Base-by-base conservation (phyloP, 2,113 vertebrate genomes). In the Erythrolamprus reginae region DNA sequence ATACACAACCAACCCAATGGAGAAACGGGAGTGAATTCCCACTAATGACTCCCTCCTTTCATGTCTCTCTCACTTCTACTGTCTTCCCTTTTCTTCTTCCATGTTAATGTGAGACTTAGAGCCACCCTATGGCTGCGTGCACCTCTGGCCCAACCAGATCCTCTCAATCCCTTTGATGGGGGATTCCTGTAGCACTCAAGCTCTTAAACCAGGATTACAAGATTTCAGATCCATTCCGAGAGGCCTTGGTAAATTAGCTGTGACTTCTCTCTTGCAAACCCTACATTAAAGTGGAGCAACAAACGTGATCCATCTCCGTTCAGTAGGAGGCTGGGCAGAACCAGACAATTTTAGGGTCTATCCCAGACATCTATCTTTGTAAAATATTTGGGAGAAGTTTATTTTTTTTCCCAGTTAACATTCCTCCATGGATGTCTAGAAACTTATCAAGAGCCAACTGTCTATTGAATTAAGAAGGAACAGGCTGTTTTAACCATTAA, bases 351-450 rank as follows among this genome's bases (percentile, higher is more conserved):
- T 87, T 91, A 56, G n/a, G 19, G n/a, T 0, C n/a, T 85, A 50
- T 33, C 33, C 26, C 51, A 47, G 65, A 28, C 82, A 55, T 9
- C 77, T 83, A 93, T 89, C 86, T 93, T 93, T 88, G 53, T 61
- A 7, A 50, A 58, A 51, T 88, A 91, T 91, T 91, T 91, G 53
- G 10, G 9, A 51, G 58, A 61, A 42, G 38, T 45, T 58, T 61
- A 12, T 21, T n/a, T 58, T 52, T 42, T 55, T 19, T 55, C 47
- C 23, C 24, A 3, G n/a, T 2, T 28, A 24, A 47, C 47, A 50
- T n/a, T 47, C 47, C 23, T 23, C 48, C 24, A 28, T 84, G 47
- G 24, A 50, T 84, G 26, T n/a, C 26, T n/a, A 47, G 26, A 38
- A 77, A 77, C 33, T 2, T 38, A 38, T 77, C 70, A 77, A 77